A percentile compares a stretch with the other conserved stretches of the same genome.
Evolutionary conservation across 2,797 vertebrate genomes (phyloP).

Genomic region (Denticeps clupeoides): DNA sequence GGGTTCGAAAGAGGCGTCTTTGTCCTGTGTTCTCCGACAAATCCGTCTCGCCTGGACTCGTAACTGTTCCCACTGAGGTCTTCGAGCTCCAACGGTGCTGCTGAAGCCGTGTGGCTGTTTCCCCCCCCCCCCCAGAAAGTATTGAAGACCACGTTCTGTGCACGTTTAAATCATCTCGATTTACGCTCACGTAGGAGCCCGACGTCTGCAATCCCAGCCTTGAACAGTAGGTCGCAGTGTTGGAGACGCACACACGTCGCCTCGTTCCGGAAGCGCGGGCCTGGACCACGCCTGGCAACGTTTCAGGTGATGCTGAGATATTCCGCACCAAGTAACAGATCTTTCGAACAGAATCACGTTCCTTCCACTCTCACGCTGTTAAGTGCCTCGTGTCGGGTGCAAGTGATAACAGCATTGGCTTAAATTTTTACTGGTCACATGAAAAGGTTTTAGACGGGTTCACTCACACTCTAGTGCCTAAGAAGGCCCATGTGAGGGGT

Average conservation of each 20-base stretch:
- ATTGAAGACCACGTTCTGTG: background rate
- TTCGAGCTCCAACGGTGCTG: too few species aligned
- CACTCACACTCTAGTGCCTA: conserved; percentile 2
- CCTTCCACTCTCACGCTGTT: too few species aligned
- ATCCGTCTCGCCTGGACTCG: conserved; percentile 29
- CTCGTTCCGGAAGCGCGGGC: too few species aligned
- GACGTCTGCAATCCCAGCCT: background rate
- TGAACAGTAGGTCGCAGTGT: conserved; percentile 1
- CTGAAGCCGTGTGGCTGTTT: too few species aligned
- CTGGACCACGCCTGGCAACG: too few species aligned
- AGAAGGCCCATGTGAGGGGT: conserved; percentile 4
- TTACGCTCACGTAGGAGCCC: background rate
- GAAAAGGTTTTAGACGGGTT: conserved; percentile 1
- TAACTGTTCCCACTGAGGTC: background rate
- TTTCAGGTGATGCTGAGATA: too few species aligned
- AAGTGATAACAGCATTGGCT: background rate
- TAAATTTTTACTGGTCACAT: background rate
- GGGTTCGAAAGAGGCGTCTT: conserved; percentile 28
- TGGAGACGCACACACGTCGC: background rate
- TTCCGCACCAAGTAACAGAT: too few species aligned
- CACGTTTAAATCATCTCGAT: background rate
- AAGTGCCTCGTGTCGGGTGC: too few species aligned
- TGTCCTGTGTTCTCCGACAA: conserved; percentile 25
- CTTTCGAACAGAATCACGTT: too few species aligned
- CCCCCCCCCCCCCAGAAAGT: too few species aligned